Conservation (phyloP, 2,797 vertebrate genomes). For the Acomys russatus region DNA sequence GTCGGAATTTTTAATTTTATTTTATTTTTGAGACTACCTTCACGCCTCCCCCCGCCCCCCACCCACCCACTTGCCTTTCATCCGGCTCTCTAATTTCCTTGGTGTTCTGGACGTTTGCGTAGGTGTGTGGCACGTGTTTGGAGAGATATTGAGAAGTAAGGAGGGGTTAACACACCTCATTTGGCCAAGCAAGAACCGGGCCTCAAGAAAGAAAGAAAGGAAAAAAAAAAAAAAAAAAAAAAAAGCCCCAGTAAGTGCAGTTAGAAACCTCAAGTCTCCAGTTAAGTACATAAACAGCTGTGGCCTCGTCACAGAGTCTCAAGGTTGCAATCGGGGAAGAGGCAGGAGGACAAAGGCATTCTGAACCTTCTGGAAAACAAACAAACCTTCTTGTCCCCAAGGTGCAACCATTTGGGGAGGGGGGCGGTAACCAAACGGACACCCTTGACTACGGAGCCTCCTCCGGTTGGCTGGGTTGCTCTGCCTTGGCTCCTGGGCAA, state of each 20-base stretch:
- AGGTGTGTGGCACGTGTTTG: slow-evolving; percentile 59
- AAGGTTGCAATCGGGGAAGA: slow-evolving; percentile 83
- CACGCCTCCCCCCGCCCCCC: background rate
- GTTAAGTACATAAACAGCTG: slow-evolving; percentile 89
- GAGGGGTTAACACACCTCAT: slow-evolving; percentile 80
- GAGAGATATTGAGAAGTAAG: slow-evolving; percentile 43
- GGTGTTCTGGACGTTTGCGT: slow-evolving; percentile 71
- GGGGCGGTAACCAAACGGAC: background rate
- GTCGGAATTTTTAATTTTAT: slow-evolving; percentile 77
- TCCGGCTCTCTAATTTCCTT: slow-evolving; percentile 71
- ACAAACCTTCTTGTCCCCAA: slow-evolving; percentile 50
- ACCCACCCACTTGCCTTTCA: slow-evolving; percentile 37
- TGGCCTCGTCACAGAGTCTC: slow-evolving; percentile 82
- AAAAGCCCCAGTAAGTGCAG: slow-evolving; percentile 76
- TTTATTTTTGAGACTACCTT: slow-evolving; percentile 79
- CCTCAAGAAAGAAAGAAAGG: slow-evolving; percentile 75
- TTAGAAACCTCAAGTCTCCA: slow-evolving; percentile 30
- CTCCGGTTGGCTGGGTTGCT: rapidly evolving
- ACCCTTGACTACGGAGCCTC: background rate
- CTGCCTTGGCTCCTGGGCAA: background rate
- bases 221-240: background rate
- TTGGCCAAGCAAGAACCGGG: slow-evolving; percentile 79
- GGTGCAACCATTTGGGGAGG: background rate
- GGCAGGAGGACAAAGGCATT: slow-evolving; percentile 70
- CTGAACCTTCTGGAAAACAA: slow-evolving; percentile 33